Evolutionary conservation across 2,113 vertebrate species (phyloP).

Genomic region (Corapipo altera): DNA sequence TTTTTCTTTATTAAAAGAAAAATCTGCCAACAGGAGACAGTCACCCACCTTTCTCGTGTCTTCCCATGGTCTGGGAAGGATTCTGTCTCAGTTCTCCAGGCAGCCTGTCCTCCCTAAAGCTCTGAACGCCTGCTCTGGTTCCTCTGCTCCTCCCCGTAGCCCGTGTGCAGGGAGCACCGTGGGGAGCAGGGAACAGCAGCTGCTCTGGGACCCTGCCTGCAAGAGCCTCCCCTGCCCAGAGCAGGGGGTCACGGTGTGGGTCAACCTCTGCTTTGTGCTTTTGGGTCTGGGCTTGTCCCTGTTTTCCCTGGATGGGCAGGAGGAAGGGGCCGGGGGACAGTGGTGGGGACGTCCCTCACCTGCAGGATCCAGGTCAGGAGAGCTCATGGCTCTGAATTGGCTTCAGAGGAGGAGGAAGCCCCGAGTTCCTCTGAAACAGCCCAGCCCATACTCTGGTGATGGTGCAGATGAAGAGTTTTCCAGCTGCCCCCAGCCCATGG

Average conservation of each 20-base stretch:
- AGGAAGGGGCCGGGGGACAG: slow-evolving; percentile 5
- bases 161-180: neutral
- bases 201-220: slow-evolving; percentile 47
- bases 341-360: neutral
- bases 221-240: slow-evolving; percentile 36
- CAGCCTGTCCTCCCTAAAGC: slow-evolving; percentile 18
- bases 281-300: neutral
- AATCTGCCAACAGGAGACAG: slow-evolving; percentile 57
- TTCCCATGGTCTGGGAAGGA: slow-evolving; percentile 41
- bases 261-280: neutral
- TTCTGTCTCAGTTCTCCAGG: slow-evolving; percentile 44
- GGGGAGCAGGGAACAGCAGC: neutral
- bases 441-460: neutral
- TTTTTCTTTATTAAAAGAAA: neutral
- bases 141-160: slow-evolving; percentile 10
- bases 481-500: neutral
- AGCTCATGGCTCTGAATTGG: neutral
- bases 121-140: neutral
- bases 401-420: slow-evolving; percentile 30
- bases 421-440: neutral
- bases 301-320: neutral
- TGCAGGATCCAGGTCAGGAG: neutral
- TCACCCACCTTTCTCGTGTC: neutral
- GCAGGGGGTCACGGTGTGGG: neutral
- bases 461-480: neutral